Conservation (phyloP, 2,797 vertebrate species). For the Morus bassanus region DNA sequence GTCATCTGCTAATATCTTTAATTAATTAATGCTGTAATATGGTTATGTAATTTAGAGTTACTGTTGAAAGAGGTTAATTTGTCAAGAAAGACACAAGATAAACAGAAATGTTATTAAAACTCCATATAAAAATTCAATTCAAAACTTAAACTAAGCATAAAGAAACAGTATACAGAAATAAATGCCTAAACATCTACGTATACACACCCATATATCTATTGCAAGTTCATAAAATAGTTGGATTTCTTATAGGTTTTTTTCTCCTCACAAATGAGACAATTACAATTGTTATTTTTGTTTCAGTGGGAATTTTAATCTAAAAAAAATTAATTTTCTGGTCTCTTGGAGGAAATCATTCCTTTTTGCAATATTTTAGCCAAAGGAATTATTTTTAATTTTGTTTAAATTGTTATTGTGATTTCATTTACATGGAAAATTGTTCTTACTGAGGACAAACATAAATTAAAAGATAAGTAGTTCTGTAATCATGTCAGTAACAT, state of each 20-base stretch:
- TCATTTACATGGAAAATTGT: neutral
- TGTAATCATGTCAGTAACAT: neutral
- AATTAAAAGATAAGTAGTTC: neutral
- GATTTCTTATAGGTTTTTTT: neutral
- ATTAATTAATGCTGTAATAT: slow-evolving; percentile 64
- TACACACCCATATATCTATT: neutral
- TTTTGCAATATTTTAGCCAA: neutral
- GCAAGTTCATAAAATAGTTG: neutral
- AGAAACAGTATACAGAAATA: neutral
- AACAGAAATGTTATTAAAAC: slow-evolving; percentile 63
- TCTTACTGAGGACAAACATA: neutral
- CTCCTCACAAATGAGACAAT: neutral
- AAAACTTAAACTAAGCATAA: slow-evolving; percentile 28
- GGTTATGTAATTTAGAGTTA: slow-evolving; percentile 64
- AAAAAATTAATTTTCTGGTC: neutral
- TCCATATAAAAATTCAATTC: slow-evolving; percentile 34
- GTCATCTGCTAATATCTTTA: slow-evolving; percentile 66
- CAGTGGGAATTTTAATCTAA: neutral
- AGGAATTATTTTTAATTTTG: neutral
- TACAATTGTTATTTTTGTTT: neutral
- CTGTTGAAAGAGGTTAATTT: slow-evolving; percentile 55
- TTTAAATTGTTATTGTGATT: neutral
- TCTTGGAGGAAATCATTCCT: neutral
- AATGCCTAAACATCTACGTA: neutral
- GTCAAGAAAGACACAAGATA: slow-evolving; percentile 55